Conservation (phyloP, 2,797 vertebrate genomes). For the Xenops minutus region DNA sequence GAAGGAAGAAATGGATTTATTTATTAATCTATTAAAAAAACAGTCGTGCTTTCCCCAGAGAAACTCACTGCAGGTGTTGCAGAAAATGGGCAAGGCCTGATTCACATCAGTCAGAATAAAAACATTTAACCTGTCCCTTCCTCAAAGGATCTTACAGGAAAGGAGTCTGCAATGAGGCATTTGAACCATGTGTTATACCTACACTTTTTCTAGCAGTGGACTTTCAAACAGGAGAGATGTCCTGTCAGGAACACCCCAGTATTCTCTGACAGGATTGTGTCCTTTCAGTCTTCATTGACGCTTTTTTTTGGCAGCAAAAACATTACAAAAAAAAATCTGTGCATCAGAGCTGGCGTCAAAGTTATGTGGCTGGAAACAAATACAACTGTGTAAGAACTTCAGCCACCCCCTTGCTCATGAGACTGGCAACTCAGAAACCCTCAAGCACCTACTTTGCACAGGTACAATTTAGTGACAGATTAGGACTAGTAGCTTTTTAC, state of each 20-base stretch:
- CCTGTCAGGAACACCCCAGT: too few relatives aligned
- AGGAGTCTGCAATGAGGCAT: not conserved
- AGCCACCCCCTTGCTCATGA: accelerated
- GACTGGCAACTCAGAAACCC: not conserved
- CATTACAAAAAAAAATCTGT: not conserved
- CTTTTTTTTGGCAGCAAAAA: not conserved
- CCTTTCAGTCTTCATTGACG: not conserved
- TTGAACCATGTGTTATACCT: not conserved
- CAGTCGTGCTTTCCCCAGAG: accelerated
- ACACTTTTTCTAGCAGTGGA: not conserved
- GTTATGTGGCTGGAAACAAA: not conserved
- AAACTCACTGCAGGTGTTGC: accelerated
- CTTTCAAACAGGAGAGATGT: not conserved
- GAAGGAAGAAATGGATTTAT: not conserved
- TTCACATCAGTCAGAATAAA: not conserved
- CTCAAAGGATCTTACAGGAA: not conserved
- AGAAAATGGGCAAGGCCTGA: not conserved
- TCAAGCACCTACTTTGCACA: not conserved
- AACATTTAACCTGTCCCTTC: not conserved
- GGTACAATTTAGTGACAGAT: accelerated
- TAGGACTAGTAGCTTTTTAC: not conserved
- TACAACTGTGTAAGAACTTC: not conserved
- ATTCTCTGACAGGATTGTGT: not conserved
- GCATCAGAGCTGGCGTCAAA: not conserved
- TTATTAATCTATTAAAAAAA: not conserved